Evolutionary conservation across 2,888 invertebrate genomes (phyloP).

Genomic region (Ctenicera cuprea): DNA sequence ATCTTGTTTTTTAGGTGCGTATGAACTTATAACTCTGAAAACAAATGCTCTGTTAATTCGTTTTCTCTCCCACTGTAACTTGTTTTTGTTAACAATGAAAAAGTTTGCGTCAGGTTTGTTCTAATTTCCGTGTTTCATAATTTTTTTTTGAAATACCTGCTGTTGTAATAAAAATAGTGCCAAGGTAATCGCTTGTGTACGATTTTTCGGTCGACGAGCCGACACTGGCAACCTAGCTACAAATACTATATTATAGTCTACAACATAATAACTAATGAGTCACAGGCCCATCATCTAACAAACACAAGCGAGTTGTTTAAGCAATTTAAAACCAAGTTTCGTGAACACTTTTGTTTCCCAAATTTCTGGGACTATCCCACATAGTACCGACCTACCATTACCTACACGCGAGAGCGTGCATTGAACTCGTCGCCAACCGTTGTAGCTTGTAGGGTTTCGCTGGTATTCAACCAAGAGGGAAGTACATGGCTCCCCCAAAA

Average conservation of each 20-base stretch:
- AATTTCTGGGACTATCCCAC: conserved; percentile 36
- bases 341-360: conserved; percentile 36
- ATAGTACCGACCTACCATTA: conserved; percentile 39
- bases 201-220: background rate
- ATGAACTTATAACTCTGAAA: background rate
- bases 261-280: conserved; percentile 6
- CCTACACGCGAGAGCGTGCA: conserved; percentile 38
- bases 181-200: too few relatives aligned
- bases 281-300: conserved; percentile 10
- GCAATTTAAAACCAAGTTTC: conserved; percentile 33
- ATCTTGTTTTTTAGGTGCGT: background rate
- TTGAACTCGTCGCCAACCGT: conserved; percentile 24
- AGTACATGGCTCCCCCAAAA: background rate
- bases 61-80: too few relatives aligned
- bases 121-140: too few relatives aligned
- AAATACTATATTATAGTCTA: too few relatives aligned
- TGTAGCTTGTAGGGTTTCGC: background rate
- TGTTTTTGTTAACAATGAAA: too few relatives aligned
- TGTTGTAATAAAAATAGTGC: too few relatives aligned
- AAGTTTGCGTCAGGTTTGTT: too few relatives aligned
- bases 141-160: too few relatives aligned
- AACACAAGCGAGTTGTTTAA: conserved; percentile 14
- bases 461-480: background rate
- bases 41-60: too few relatives aligned
- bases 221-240: background rate